These are phyloP conservation scores for Branchinecta sandiegonensis DNA, from an alignment of 2,888 invertebrate genomes.

Conservation along the genomic window DNA sequence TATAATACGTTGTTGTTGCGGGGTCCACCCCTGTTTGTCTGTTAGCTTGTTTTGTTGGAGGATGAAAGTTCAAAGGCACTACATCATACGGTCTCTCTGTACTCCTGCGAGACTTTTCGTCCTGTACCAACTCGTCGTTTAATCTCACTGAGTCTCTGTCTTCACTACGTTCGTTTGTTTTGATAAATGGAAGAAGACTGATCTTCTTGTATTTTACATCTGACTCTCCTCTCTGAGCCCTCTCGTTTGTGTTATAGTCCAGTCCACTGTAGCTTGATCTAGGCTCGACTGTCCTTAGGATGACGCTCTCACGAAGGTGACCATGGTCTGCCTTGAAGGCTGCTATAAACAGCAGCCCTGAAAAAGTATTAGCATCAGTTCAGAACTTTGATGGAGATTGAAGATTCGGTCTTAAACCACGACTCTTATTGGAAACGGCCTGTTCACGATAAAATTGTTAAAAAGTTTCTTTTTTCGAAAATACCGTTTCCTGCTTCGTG, in stretches of 20 bases:
- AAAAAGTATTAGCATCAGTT: too few relatives aligned
- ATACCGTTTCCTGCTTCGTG: too few relatives aligned
- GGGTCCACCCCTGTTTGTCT: not conserved
- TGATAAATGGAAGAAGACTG: not conserved
- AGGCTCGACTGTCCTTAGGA: not conserved
- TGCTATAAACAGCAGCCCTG: too few relatives aligned
- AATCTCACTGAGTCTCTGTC: too few relatives aligned
- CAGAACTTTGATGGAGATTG: too few relatives aligned
- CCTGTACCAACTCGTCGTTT: not conserved
- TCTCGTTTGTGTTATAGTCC: not conserved
- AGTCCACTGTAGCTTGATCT: not conserved
- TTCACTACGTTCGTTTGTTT: not conserved
- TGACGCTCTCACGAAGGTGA: not conserved
- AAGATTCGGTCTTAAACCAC: too few relatives aligned
- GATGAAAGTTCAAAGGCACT: not conserved
- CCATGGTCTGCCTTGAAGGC: not conserved
- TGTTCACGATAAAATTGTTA: too few relatives aligned
- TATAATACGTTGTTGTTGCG: too few relatives aligned
- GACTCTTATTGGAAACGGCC: too few relatives aligned
- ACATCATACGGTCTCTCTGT: not conserved
- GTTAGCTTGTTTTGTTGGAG: not conserved
- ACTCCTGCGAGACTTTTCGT: not conserved
- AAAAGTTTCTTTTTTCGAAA: too few relatives aligned
- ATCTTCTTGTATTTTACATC: constrained; percentile 1
- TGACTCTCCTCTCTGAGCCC: not conserved